Evolutionary conservation across 2,113 vertebrate genomes (phyloP), one percentile per base, ranked within the genome.

Genomic region (Macaca mulatta): DNA sequence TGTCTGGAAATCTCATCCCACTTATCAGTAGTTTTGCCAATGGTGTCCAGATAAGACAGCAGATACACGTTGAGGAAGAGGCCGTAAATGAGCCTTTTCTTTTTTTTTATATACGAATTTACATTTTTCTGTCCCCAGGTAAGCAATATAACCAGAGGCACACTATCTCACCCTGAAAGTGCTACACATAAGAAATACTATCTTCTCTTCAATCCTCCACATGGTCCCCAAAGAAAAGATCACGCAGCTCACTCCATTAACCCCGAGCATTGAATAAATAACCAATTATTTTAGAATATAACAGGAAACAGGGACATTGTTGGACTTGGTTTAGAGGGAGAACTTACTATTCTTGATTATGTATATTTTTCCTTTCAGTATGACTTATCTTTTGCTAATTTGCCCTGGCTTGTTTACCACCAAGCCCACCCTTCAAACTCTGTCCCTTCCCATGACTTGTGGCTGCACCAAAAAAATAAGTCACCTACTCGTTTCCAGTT

Each of bases 21-120:
- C 27, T 57, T 81, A 52, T 84, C 57, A 16, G 18, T 69, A 40
- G 79, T 78, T 84, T 75, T 38, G 82, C 43, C 80, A 83, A 6
- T 77, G 78, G 75, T 77, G 85, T 94, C 57, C 88, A 90, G 84
- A 84, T 92, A 72, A 97, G 27, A 38, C 8, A 75, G 75, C 32
- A 72, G 48, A 38, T 90, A 80, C 85, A 55, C 14, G 9, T n/a
- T 61, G 69, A 92, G 64, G 43, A n/a, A 83, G 86, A 91, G 55
- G 5, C 67, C 80, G 35, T 25, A 67, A 70, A 38, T 25, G 40
- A n/a, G 12, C 9, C 30, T 92, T 45, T 85, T 22, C 43, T 50
- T 82, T 89, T 82, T 89, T 45, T 30, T 84, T 70, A 35, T 35
- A 30, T 17, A 5, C 5, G 32, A 75, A 78, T 96, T 82, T n/a